phyloP scores from a whole-genome alignment of 2,797 vertebrate genomes.

The Falco biarmicus region DNA sequence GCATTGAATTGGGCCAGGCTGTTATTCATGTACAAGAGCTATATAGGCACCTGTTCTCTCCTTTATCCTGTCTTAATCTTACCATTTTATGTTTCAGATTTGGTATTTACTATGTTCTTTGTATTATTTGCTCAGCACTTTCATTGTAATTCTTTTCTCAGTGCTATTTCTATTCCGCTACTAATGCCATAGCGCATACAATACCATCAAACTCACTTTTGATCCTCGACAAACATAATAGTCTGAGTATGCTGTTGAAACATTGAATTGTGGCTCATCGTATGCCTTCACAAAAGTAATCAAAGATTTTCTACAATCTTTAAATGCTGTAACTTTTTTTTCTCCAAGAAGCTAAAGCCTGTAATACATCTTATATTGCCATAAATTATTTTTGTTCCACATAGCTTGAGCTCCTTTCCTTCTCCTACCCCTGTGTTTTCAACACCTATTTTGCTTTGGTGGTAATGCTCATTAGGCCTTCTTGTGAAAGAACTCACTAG shows the following conservation, averaged over 20 bases:
- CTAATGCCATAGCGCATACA: background rate
- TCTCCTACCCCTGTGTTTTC: background rate
- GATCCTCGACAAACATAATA: background rate
- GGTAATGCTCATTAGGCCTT: background rate
- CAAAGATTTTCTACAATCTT: background rate
- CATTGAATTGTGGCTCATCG: background rate
- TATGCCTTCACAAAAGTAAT: background rate
- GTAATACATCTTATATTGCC: background rate
- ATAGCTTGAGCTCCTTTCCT: background rate
- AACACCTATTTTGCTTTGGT: background rate
- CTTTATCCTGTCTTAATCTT: background rate
- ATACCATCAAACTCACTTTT: background rate
- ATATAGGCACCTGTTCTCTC: background rate
- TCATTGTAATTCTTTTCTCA: background rate
- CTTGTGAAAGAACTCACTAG: background rate
- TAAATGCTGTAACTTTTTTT: background rate
- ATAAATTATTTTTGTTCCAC: background rate
- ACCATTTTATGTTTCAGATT: background rate
- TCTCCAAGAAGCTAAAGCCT: background rate
- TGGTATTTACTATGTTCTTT: conserved; percentile 31
- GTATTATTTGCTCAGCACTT: conserved; percentile 14
- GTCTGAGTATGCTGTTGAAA: background rate
- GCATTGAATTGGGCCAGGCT: background rate
- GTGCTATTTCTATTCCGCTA: background rate
- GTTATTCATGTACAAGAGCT: background rate